Conservation (phyloP, 1,140 invertebrate species). For the Heliothis virescens region DNA sequence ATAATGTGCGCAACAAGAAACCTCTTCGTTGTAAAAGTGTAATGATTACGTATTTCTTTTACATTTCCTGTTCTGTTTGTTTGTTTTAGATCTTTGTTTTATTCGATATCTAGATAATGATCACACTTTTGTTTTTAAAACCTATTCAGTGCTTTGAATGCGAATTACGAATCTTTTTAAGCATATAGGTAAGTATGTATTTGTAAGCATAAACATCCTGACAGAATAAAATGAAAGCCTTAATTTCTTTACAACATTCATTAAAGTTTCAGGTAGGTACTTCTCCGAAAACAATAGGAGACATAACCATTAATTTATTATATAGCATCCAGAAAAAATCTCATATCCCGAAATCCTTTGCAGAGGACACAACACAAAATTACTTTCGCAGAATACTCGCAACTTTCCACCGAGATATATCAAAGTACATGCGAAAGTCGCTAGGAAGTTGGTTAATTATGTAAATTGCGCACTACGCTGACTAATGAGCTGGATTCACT, state of each 20-base stretch:
- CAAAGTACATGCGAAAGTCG: constrained; percentile 61
- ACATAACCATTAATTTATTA: background rate
- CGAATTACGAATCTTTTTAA: too few relatives aligned
- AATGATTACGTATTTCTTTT: constrained; percentile 4
- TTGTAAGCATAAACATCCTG: too few relatives aligned
- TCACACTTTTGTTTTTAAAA: too few relatives aligned
- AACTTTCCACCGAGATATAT: constrained; percentile 38
- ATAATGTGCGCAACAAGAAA: constrained; percentile 31
- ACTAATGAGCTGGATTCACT: constrained; percentile 72
- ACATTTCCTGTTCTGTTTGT: background rate
- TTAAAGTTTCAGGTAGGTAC: too few relatives aligned
- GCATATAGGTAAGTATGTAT: too few relatives aligned
- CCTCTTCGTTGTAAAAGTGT: constrained; percentile 4
- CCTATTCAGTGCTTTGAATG: too few relatives aligned
- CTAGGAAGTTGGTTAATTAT: constrained; percentile 77
- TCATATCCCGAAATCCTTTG: background rate
- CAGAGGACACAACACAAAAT: constrained; percentile 12
- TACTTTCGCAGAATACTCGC: constrained; percentile 19
- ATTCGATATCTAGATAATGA: too few relatives aligned
- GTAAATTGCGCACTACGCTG: constrained; percentile 72
- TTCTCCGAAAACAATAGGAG: too few relatives aligned
- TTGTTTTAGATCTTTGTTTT: background rate
- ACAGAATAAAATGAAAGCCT: too few relatives aligned
- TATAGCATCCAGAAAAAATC: background rate
- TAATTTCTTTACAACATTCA: too few relatives aligned